Evolutionary conservation across 2,113 vertebrate genomes (phyloP).

Genomic region (Xiphophorus couchianus): DNA sequence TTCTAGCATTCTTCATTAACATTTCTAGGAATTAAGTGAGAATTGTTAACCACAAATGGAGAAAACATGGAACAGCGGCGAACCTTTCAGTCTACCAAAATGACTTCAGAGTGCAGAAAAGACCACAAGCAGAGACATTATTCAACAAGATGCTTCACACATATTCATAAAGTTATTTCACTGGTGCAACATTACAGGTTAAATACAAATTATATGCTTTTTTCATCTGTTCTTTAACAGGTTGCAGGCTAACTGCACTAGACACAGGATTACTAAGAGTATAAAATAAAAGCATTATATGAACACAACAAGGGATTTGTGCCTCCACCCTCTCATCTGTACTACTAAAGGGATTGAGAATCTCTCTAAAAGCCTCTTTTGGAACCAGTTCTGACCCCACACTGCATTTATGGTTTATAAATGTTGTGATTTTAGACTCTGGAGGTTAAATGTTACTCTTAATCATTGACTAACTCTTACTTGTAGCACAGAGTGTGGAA

Average conservation of each 20-base stretch:
- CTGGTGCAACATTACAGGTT: constrained; percentile 15
- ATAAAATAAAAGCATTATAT: constrained; percentile 26
- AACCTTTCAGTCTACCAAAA: too few species aligned
- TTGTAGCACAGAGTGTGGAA: neutral
- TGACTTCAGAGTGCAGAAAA: neutral
- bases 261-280: constrained; percentile 41
- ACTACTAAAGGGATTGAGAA: constrained; percentile 16
- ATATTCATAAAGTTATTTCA: neutral
- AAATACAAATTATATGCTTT: neutral
- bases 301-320: constrained; percentile 28
- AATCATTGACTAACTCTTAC: neutral
- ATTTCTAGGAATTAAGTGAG: neutral
- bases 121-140: neutral
- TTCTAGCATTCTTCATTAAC: neutral
- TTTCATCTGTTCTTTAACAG: constrained; percentile 11
- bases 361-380: constrained; percentile 14
- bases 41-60: too few species aligned
- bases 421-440: constrained; percentile 11
- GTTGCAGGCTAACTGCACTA: constrained; percentile 31
- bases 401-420: constrained; percentile 4
- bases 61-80: too few species aligned
- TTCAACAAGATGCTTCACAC: neutral
- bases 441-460: constrained; percentile 10
- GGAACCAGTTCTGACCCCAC: constrained; percentile 1
- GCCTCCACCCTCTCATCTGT: constrained; percentile 6